Evolutionary conservation across 2,888 invertebrate genomes (phyloP).

Genomic region (Spatulosminthurus flaviceps): DNA sequence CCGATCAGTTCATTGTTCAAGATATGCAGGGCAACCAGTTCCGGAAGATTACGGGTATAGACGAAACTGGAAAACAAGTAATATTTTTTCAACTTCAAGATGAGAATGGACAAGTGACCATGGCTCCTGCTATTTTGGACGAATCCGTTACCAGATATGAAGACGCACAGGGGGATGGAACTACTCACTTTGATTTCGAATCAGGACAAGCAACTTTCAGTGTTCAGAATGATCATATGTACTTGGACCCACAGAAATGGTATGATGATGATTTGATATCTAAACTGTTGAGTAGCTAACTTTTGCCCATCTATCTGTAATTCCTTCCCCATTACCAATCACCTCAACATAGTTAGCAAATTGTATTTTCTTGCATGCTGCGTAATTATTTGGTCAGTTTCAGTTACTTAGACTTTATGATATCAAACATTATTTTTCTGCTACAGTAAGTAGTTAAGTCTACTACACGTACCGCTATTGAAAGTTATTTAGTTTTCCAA

Average conservation of each 20-base stretch:
- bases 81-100: slow-evolving; percentile 60
- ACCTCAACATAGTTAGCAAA: no score
- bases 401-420: no score
- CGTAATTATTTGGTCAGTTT: no score
- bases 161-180: slow-evolving; percentile 37
- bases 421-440: no score
- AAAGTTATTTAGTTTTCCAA: no score
- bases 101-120: slow-evolving; percentile 55
- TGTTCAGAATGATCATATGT: slow-evolving; percentile 56
- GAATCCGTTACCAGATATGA: slow-evolving; percentile 48
- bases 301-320: no score
- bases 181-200: slow-evolving; percentile 47
- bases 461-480: no score
- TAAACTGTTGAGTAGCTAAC: background rate
- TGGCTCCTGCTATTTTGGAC: slow-evolving; percentile 50
- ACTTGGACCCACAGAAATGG: slow-evolving; percentile 55
- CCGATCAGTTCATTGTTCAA: slow-evolving; percentile 59
- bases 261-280: slow-evolving; percentile 33
- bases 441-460: no score
- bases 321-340: no score
- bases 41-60: slow-evolving; percentile 59
- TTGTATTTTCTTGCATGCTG: no score
- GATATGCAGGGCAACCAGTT: slow-evolving; percentile 62
- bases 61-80: slow-evolving; percentile 60
- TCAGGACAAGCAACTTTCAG: slow-evolving; percentile 46